Evolutionary conservation across 2,797 vertebrate species (phyloP).

Genomic region (Pelobates cultripes): DNA sequence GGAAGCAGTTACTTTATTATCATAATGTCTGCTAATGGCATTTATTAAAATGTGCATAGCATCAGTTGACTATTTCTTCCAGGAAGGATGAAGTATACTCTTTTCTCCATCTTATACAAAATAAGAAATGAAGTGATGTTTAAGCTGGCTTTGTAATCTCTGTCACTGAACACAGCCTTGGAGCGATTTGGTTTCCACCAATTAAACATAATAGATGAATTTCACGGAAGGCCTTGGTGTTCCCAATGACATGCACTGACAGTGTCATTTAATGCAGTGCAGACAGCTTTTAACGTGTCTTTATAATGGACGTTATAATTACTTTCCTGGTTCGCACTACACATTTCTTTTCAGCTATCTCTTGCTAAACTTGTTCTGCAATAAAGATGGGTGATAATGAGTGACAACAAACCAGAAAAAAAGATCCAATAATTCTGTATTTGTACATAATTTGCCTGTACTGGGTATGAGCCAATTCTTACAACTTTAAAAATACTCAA

Average conservation of each 20-base stretch:
- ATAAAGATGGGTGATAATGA: too few species aligned
- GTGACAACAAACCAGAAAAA: too few species aligned
- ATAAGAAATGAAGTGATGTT: background rate
- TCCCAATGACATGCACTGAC: conserved; percentile 15
- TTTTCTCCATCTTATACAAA: background rate
- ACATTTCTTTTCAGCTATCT: too few species aligned
- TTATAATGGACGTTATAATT: background rate
- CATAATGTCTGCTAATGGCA: background rate
- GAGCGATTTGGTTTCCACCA: conserved; percentile 24
- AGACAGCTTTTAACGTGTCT: conserved; percentile 9
- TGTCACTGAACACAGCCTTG: conserved; percentile 17
- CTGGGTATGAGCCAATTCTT: too few species aligned
- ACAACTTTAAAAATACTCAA: too few species aligned
- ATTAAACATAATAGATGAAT: conserved; percentile 22
- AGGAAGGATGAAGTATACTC: background rate
- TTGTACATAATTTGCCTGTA: too few species aligned
- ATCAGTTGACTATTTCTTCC: background rate
- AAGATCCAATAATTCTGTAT: too few species aligned
- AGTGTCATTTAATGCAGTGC: conserved; percentile 2
- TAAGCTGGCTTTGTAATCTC: conserved; percentile 4
- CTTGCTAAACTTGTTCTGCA: too few species aligned
- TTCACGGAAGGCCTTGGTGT: conserved; percentile 8
- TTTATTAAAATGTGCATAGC: background rate
- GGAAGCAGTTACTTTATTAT: background rate
- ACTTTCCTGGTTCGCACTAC: conserved; percentile 9